Conservation (phyloP, 2,113 vertebrate species). For the Mohoua ochrocephala region DNA sequence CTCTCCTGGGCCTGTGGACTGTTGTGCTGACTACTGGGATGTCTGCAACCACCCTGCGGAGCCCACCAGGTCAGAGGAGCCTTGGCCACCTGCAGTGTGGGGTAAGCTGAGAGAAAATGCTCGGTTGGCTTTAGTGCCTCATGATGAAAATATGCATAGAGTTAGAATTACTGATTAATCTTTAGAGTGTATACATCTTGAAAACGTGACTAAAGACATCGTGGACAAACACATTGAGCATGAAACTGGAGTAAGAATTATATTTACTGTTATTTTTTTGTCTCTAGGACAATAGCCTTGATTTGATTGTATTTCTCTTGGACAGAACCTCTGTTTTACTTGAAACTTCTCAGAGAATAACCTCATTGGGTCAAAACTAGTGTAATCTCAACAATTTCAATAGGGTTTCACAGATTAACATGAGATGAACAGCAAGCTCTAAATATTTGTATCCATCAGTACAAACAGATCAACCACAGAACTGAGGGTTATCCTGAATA, state of each 20-base stretch:
- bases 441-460: neutral
- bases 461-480: neutral
- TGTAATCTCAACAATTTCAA: neutral
- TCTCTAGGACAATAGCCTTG: neutral
- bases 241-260: neutral
- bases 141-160: neutral
- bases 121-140: neutral
- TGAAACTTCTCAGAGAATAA: neutral
- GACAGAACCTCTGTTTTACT: neutral
- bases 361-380: neutral
- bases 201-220: neutral
- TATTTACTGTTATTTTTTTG: neutral
- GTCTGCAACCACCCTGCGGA: neutral
- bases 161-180: neutral
- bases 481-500: neutral
- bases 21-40: conserved; percentile 74
- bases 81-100: neutral
- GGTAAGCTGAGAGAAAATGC: conserved; percentile 41
- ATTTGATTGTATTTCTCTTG: neutral
- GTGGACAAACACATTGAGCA: neutral
- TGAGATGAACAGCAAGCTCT: neutral
- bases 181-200: neutral
- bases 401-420: neutral
- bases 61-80: conserved; percentile 5
- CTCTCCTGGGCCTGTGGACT: conserved; percentile 59